These are phyloP conservation scores for Xenopus petersii DNA, from an alignment of 2,797 vertebrate genomes.

Conservation along the genomic window DNA sequence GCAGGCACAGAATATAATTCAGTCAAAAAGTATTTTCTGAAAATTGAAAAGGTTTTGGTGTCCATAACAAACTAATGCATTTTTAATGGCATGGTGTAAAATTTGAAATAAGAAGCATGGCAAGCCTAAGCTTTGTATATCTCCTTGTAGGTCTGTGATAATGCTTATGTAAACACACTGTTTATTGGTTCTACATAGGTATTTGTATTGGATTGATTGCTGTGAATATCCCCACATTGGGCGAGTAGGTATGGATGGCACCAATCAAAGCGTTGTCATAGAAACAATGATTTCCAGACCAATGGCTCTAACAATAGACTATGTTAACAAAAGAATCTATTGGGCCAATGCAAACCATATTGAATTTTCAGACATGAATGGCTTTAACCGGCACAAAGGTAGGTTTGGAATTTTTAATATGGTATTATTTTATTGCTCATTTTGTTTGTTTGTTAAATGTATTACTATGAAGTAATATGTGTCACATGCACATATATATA, in stretches of 20 bases:
- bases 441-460: too few species aligned
- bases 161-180: conserved; percentile 41
- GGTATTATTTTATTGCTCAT: neutral
- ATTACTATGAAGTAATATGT: too few species aligned
- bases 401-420: conserved; percentile 42
- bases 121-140: neutral
- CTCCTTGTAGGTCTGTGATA: neutral
- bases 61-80: neutral
- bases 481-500: too few species aligned
- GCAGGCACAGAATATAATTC: too few species aligned
- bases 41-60: neutral
- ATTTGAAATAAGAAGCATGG: neutral
- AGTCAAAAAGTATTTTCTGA: neutral
- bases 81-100: neutral
- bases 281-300: conserved; percentile 91
- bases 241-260: conserved; percentile 92
- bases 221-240: conserved; percentile 90
- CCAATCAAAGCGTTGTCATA: conserved; percentile 80
- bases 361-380: conserved; percentile 93
- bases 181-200: conserved; percentile 65
- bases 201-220: conserved; percentile 96
- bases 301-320: conserved; percentile 91
- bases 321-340: conserved; percentile 90
- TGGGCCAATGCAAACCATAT: conserved; percentile 97
- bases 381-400: conserved; percentile 89